Percentiles rank a stretch among this genome's conserved stretches.
These are phyloP conservation scores for Lepidocolaptes lacrymiger DNA, from an alignment of 2,797 vertebrate genomes.

Conservation along the genomic window DNA sequence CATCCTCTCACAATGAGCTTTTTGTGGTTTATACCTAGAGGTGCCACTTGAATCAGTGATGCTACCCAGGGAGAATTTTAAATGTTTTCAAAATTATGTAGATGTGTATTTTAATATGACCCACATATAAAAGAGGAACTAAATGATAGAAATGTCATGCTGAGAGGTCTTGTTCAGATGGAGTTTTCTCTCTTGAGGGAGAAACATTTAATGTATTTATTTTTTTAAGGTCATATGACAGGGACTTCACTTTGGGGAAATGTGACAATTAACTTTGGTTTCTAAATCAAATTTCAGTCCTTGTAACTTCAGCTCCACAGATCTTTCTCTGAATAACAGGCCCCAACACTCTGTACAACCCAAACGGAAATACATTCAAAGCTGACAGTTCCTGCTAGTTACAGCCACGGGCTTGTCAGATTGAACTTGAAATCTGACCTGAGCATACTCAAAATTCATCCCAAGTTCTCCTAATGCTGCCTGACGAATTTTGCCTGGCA, in stretches of 20 bases:
- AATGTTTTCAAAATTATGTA: not conserved
- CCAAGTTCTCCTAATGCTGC: slow-evolving; percentile 15
- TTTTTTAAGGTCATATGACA: not conserved
- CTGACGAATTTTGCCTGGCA: slow-evolving; percentile 57
- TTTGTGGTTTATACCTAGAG: slow-evolving; percentile 9
- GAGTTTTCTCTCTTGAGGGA: not conserved
- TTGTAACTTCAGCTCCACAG: not conserved
- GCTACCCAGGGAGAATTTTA: not conserved
- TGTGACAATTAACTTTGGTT: not conserved
- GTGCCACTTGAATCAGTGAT: not conserved
- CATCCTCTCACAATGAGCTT: slow-evolving; percentile 19
- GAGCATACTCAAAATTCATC: slow-evolving; percentile 45
- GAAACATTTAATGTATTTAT: not conserved
- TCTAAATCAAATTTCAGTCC: slow-evolving; percentile 1
- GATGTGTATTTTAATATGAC: not conserved
- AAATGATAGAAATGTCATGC: not conserved
- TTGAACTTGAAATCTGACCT: slow-evolving; percentile 56
- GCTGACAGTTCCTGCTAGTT: slow-evolving; percentile 45
- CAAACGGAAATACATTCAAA: slow-evolving; percentile 42
- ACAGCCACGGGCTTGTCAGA: slow-evolving; percentile 46
- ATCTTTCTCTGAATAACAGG: not conserved
- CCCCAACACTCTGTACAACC: not conserved
- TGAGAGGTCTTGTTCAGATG: not conserved
- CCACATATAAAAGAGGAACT: not conserved
- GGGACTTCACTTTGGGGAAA: not conserved